phyloP scores from a whole-genome alignment of 2,888 invertebrate genomes.

The Apotomis turbidana region DNA sequence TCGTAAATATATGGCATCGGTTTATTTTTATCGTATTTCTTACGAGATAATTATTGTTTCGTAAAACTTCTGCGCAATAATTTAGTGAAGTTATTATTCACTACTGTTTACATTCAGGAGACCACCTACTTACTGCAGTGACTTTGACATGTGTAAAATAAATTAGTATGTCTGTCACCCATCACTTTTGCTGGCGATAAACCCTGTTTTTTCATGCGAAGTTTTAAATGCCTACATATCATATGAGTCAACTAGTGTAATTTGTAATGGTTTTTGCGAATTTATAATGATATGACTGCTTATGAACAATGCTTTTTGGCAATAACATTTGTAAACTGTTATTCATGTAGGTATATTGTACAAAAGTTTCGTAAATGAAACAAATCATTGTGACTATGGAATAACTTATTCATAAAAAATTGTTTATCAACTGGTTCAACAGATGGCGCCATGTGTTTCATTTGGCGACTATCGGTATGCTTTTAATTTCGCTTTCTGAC shows the following conservation, averaged over 20 bases:
- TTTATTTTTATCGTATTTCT: slow-evolving; percentile 60
- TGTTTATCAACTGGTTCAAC: neutral
- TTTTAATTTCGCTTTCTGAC: neutral
- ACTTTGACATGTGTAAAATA: slow-evolving; percentile 31
- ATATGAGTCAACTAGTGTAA: slow-evolving; percentile 8
- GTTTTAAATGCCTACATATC: slow-evolving; percentile 8
- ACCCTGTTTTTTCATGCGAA: slow-evolving; percentile 19
- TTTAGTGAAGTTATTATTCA: slow-evolving; percentile 28
- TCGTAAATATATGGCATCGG: slow-evolving; percentile 59
- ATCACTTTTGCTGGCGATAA: slow-evolving; percentile 28
- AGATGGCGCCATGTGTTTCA: neutral
- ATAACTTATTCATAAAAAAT: neutral
- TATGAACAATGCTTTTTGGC: too few relatives aligned
- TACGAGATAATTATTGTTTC: slow-evolving; percentile 27
- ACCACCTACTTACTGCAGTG: slow-evolving; percentile 23
- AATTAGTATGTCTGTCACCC: slow-evolving; percentile 26
- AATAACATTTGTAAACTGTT: too few relatives aligned
- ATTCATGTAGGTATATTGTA: too few relatives aligned
- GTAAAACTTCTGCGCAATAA: slow-evolving; percentile 23
- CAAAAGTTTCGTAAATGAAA: too few relatives aligned
- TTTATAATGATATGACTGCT: neutral
- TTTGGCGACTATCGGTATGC: neutral
- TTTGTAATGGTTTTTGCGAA: neutral
- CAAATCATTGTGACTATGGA: too few relatives aligned
- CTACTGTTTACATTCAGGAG: slow-evolving; percentile 24